Base-by-base conservation (phyloP, 2,888 invertebrate species). In the Dynastes maya region DNA sequence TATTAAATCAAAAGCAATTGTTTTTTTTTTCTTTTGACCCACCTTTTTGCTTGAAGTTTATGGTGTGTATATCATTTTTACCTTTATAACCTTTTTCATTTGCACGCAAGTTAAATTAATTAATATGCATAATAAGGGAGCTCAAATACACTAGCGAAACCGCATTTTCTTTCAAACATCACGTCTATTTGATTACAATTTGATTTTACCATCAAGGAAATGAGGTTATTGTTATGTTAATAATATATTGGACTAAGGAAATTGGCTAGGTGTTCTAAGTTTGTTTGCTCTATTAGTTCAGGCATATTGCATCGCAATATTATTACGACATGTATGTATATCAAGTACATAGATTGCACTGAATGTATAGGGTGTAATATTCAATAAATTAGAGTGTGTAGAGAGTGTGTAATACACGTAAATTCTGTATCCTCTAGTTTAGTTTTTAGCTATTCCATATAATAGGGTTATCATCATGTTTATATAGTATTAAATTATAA, bases 401-500 rank as follows among this genome's bases (percentile, higher is more conserved):
- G 16, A 32, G 32, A 32, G 32, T 32, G 32, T 32, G 5, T 32
- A 32, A 32, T 5, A 32, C 32, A 32, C 32, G 32, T 32, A 32
- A 32, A 32, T 32, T 32, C 32, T 32, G 5, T 32, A 32, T 32
- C 32, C 32, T 32, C n/a, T 3, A 53, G 5, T n/a, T 53, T 53
- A 53, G 53, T 45, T n/a, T 16, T 53, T 53, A 53, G n/a, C 1
- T 53, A 53, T 16, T 53, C 16, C 3, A 2, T 1, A n/a, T n/a
- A n/a, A 16, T 53, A 16, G 16, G n/a, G n/a, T 53, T 16, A 16
- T 53, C 16, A 5, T 16, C 16, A 16, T 53, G 53, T 53, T 53
- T 53, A 53, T 53, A 1, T 65, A 65, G 65, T 65, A 16, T 65
- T 32, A 65, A n/a, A 40, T 65, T 65, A 13, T 37, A 11, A 40